Percentiles rank a stretch among this genome's conserved stretches.
These are phyloP conservation scores for Formica selysi DNA, from an alignment of 1,140 invertebrate genomes.

Conservation along the genomic window DNA sequence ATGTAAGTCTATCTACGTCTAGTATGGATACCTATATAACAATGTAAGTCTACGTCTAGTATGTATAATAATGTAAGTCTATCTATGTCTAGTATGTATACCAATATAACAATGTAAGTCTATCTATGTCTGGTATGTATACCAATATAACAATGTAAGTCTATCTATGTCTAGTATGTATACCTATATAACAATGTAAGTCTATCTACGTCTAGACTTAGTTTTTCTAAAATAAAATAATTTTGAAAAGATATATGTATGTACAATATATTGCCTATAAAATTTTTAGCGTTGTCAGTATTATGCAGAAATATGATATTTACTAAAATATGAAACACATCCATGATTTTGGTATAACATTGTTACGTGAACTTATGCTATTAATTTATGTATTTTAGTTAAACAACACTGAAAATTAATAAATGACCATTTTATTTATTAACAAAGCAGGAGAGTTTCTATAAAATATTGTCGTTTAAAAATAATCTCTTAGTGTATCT, in stretches of 20 bases:
- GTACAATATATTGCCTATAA: slow-evolving; percentile 31
- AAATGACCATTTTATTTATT: slow-evolving; percentile 47
- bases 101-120: too few relatives aligned
- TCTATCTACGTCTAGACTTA: too few relatives aligned
- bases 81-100: too few relatives aligned
- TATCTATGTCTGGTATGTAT: too few relatives aligned
- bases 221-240: too few relatives aligned
- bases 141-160: too few relatives aligned
- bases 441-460: slow-evolving; percentile 17
- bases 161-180: too few relatives aligned
- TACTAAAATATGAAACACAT: not conserved
- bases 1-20: too few relatives aligned
- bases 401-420: slow-evolving; percentile 34
- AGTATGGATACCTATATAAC: too few relatives aligned
- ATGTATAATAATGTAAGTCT: too few relatives aligned
- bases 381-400: slow-evolving; percentile 22
- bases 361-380: not conserved
- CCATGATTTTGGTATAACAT: slow-evolving; percentile 17
- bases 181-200: too few relatives aligned
- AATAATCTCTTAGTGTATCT: slow-evolving; percentile 37
- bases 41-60: too few relatives aligned
- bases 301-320: slow-evolving; percentile 19
- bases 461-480: slow-evolving; percentile 46
- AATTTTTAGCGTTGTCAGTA: not conserved
- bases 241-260: not conserved